Evolutionary conservation across 2,888 invertebrate genomes (phyloP).

Genomic region (Sinohyriopsis cumingii): DNA sequence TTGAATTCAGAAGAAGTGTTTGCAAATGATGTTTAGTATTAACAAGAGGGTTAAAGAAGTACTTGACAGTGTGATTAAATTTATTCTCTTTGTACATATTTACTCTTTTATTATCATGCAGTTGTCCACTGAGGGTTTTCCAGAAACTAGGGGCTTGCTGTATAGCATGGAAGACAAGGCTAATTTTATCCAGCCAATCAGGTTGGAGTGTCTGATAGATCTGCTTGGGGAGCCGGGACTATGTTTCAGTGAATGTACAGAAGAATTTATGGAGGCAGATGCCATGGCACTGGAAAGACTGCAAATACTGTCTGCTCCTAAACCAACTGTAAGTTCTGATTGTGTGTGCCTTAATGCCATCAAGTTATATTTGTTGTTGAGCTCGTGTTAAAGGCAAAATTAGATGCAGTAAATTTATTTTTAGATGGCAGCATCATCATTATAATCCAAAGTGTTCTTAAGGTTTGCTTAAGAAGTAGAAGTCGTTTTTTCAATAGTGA

Average conservation of each 20-base stretch:
- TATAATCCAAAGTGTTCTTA: no score
- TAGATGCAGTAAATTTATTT: no score
- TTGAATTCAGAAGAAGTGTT: no score
- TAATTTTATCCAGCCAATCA: conserved; percentile 31
- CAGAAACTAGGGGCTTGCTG: conserved; percentile 40
- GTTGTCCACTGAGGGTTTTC: conserved; percentile 39
- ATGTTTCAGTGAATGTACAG: conserved; percentile 18
- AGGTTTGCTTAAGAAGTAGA: no score
- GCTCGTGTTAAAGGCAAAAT: no score
- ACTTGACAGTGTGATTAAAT: no score
- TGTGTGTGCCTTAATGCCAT: background rate
- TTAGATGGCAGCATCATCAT: no score
- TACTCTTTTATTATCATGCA: conserved; percentile 2
- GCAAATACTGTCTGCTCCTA: conserved; percentile 33
- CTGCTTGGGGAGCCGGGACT: conserved; percentile 40
- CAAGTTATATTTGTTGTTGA: no score
- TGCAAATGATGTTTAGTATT: no score
- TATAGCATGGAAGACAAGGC: conserved; percentile 38
- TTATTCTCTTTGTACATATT: no score
- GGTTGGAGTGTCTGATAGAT: conserved; percentile 28
- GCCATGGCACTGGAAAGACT: conserved; percentile 33
- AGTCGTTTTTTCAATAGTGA: no score
- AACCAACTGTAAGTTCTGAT: conserved; percentile 34
- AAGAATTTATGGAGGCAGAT: conserved; percentile 32
- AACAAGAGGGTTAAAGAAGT: no score